These are phyloP conservation scores for Drosophila asahinai DNA, from an alignment of 1,140 invertebrate genomes.

Conservation along the genomic window DNA sequence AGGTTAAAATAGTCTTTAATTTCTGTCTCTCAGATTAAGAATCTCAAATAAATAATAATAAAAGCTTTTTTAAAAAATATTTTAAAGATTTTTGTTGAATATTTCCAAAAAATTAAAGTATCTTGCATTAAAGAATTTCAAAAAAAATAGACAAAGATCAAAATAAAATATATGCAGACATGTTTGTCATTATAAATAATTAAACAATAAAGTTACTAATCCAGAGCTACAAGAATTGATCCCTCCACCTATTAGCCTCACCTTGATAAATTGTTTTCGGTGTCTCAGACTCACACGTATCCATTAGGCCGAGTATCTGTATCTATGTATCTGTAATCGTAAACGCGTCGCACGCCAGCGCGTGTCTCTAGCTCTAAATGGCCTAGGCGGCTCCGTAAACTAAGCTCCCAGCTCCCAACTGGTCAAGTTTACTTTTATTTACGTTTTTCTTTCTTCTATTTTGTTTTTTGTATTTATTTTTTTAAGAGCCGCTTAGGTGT, in stretches of 20 bases:
- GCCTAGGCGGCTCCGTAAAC: slow-evolving; percentile 39
- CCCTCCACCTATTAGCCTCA: not conserved
- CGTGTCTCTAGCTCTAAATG: slow-evolving; percentile 55
- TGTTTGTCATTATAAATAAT: no score
- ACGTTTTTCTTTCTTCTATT: slow-evolving; percentile 14
- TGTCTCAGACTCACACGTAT: slow-evolving; percentile 40
- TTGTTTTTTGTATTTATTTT: slow-evolving; percentile 11
- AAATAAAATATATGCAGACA: no score
- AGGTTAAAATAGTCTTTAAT: not conserved
- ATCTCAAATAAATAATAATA: not conserved
- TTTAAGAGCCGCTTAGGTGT: slow-evolving; percentile 31
- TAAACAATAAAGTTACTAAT: no score
- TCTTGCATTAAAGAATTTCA: no score
- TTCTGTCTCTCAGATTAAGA: not conserved
- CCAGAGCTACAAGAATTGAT: not conserved
- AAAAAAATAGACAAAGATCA: no score
- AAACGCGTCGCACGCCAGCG: slow-evolving; percentile 55
- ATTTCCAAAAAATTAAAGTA: no score
- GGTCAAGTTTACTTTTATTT: slow-evolving; percentile 51
- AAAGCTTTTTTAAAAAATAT: not conserved
- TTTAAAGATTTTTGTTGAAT: no score
- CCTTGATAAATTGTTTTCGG: not conserved
- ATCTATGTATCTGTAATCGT: slow-evolving; percentile 55
- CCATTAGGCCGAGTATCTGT: slow-evolving; percentile 39
- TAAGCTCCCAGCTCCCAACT: slow-evolving; percentile 30